These are phyloP conservation scores for Adelosebastes latens DNA, from an alignment of 2,797 vertebrate species.

Conservation along the genomic window DNA sequence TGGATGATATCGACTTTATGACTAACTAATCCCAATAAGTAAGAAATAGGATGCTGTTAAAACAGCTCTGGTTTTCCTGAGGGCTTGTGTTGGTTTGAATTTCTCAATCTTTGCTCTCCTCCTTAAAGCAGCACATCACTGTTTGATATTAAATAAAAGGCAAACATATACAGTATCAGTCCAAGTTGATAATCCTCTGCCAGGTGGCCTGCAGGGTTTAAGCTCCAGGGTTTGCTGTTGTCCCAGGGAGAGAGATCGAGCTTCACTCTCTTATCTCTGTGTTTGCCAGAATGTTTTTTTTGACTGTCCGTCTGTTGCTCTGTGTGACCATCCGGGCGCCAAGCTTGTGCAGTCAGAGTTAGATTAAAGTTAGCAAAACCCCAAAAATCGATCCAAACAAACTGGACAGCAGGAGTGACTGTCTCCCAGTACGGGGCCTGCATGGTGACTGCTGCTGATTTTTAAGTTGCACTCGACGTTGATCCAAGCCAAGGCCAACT, in stretches of 20 bases:
- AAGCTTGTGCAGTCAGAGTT: not conserved
- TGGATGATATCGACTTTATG: constrained; percentile 31
- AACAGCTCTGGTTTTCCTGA: not conserved
- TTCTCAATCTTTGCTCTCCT: not conserved
- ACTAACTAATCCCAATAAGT: constrained; percentile 35
- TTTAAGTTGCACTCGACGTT: not conserved
- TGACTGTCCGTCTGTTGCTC: not conserved
- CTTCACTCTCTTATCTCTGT: not conserved
- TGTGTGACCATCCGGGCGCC: not conserved
- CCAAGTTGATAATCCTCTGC: constrained; percentile 16
- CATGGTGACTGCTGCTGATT: not conserved
- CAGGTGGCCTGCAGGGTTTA: not conserved
- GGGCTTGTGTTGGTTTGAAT: not conserved
- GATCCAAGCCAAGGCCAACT: not conserved
- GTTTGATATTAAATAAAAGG: not conserved
- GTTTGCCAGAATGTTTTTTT: not conserved
- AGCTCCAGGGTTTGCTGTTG: not conserved
- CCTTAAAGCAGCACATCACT: not conserved
- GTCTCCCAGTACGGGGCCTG: not conserved
- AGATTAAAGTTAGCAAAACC: not conserved
- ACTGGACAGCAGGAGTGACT: not conserved
- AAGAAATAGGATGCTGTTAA: not conserved
- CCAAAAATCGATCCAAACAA: constrained; percentile 5
- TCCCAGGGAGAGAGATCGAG: constrained; percentile 7
- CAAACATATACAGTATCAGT: not conserved